Conservation (phyloP, 2,113 vertebrate species). For the Catagonus wagneri region DNA sequence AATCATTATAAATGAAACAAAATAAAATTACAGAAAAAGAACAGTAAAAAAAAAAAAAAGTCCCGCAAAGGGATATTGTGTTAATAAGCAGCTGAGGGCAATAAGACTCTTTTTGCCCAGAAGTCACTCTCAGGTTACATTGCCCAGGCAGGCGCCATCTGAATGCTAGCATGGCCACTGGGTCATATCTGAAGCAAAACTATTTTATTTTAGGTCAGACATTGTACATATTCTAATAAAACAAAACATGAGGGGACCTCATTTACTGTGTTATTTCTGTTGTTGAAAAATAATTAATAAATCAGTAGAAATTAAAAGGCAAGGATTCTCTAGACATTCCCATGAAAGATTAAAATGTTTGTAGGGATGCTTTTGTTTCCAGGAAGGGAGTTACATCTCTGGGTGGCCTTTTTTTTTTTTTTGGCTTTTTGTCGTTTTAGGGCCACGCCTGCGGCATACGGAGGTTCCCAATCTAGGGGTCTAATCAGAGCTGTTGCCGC, state of each 20-base stretch:
- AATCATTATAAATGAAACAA: too few relatives aligned
- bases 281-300: background rate
- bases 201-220: background rate
- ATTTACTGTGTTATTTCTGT: background rate
- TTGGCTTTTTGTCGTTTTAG: too few relatives aligned
- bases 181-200: too few relatives aligned
- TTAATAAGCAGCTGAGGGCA: background rate
- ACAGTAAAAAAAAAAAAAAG: background rate
- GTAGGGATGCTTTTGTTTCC: background rate
- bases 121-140: background rate
- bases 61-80: background rate
- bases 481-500: too few relatives aligned
- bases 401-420: too few relatives aligned
- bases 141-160: fast-evolving
- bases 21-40: too few relatives aligned
- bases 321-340: background rate
- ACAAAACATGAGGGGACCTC: background rate
- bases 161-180: fast-evolving
- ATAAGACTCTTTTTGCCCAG: background rate
- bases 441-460: too few relatives aligned
- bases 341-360: background rate
- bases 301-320: background rate
- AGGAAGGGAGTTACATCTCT: background rate
- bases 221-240: background rate
- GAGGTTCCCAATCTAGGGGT: too few relatives aligned